Evolutionary conservation across 2,797 vertebrate species (phyloP), one percentile per base, ranked within the genome.

Genomic region (Pseudochirops corinnae): DNA sequence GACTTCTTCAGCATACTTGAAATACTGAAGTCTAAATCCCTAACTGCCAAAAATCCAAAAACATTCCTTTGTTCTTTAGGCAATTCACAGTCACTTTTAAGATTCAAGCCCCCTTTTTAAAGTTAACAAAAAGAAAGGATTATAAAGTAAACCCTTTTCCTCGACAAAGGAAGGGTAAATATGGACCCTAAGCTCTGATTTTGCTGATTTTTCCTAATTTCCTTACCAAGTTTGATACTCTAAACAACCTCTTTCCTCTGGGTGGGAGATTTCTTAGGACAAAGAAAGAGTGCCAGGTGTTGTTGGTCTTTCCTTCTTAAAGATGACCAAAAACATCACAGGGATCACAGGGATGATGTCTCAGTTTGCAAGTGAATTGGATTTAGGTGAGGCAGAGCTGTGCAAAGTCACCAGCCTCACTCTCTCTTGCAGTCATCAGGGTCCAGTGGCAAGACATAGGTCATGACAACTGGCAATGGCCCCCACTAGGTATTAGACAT

Each of bases 281-380:
- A 94, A 96, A 95, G 93, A 60, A 90, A 94, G 67, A 82, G n/a
- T 74, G 53, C 90, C 92, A 90, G 33, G 90, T 67, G 13, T 67
- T 62, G 3, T 60, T 60, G 0, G 29, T 29, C 28, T 9, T 60
- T 60, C 5, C 28, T 60, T 60, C 58, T 60, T 10, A 5, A 60
- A 4, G 58, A 31, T 29, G 28, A 60, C 28, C 58, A 31, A 31
- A 29, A 29, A 60, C 29, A 31, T 60, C 58, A 60, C 2, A 2
- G 12, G 58, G 28, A 46, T 46, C 46, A 46, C 46, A 46, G 46
- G 46, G 46, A 10, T 10, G 10, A 31, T 60, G 28, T 60, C 58
- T 58, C 28, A 9, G 26, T 0, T 26, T 57, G 56, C 56, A 26
- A 26, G 56, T 57, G 56, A 94, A 94, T 96, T 93, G 90, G 56